Conservation (phyloP, 2,113 vertebrate species). For the Myodes glareolus region DNA sequence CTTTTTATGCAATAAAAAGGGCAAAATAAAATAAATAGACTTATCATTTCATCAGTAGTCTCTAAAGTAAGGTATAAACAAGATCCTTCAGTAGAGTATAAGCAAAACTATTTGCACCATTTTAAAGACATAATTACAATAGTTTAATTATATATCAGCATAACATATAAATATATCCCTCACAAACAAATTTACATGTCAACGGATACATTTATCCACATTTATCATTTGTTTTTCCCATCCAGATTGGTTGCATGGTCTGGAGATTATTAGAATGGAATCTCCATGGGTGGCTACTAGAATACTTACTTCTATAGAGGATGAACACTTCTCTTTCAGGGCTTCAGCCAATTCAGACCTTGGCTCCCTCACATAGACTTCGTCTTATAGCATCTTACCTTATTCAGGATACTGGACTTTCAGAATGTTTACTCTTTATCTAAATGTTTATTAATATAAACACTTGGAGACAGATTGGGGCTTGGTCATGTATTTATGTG, state of each 20-base stretch:
- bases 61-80: neutral
- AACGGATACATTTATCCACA: neutral
- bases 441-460: conserved; percentile 63
- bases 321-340: neutral
- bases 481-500: conserved; percentile 52
- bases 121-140: neutral
- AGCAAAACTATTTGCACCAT: neutral
- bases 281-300: neutral
- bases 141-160: neutral
- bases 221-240: neutral
- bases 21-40: neutral
- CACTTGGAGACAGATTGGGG: conserved; percentile 1
- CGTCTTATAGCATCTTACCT: neutral
- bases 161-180: neutral
- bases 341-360: neutral
- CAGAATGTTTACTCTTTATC: conserved; percentile 46
- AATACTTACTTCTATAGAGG: neutral
- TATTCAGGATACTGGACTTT: conserved; percentile 49
- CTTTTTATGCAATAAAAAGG: neutral
- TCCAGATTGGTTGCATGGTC: neutral
- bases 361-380: neutral
- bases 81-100: neutral
- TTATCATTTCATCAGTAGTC: neutral
- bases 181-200: neutral
- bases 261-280: neutral